A percentile compares a stretch with the other conserved stretches of the same genome.
These are phyloP conservation scores for Acromyrmex echinatior DNA, from an alignment of 1,140 invertebrate genomes.

Conservation along the genomic window DNA sequence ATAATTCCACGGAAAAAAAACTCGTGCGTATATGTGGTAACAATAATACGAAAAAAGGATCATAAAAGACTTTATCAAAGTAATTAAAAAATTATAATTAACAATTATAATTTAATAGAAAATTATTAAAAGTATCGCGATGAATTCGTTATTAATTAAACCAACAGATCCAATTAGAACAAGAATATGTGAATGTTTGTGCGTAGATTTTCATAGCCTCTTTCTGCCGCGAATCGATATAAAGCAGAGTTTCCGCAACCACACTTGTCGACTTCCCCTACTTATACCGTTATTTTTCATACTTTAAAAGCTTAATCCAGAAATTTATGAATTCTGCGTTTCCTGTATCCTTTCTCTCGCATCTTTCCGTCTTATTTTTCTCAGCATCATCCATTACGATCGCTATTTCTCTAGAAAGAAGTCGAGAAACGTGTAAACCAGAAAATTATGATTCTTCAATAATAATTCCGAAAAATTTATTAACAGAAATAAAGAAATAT, in stretches of 20 bases:
- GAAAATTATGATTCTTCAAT: not conserved
- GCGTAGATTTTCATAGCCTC: slow-evolving; percentile 3
- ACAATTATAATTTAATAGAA: too few relatives aligned
- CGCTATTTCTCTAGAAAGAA: not conserved
- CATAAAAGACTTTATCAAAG: not conserved
- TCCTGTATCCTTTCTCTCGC: slow-evolving; percentile 5
- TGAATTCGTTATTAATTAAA: slow-evolving; percentile 29
- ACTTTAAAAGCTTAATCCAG: slow-evolving; percentile 73
- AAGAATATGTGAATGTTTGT: not conserved
- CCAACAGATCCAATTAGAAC: not conserved
- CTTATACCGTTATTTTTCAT: slow-evolving; percentile 77
- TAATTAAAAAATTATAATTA: not conserved
- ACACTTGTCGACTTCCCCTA: not conserved
- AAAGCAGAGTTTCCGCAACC: slow-evolving; percentile 10
- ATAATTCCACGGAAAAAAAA: not conserved
- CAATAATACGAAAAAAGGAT: not conserved
- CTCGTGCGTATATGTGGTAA: not conserved
- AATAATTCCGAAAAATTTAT: not conserved
- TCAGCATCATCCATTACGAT: not conserved
- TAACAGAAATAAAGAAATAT: not conserved
- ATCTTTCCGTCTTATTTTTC: slow-evolving; percentile 6
- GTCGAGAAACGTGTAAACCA: not conserved
- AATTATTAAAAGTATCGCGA: not conserved
- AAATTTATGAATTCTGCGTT: slow-evolving; percentile 75
- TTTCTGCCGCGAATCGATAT: slow-evolving; percentile 64